Conservation (phyloP, 1,140 invertebrate species). For the Drosophila willistoni region DNA sequence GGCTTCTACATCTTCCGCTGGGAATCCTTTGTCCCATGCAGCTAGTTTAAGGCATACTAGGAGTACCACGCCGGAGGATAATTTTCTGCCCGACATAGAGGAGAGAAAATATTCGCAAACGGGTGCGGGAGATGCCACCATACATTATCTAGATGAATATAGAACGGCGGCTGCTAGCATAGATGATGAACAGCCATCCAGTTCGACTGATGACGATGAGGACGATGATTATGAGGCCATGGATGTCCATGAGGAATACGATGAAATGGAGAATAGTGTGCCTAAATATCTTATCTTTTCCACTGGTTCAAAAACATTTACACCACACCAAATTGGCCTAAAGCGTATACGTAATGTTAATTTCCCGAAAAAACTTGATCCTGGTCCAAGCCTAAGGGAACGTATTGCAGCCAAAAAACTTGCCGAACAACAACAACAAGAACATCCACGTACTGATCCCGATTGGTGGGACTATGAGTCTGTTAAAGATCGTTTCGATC, state of each 20-base stretch:
- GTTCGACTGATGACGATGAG: slow-evolving; percentile 46
- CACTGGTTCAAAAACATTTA: slow-evolving; percentile 92
- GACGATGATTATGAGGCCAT: slow-evolving; percentile 69
- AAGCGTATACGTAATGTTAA: slow-evolving; percentile 90
- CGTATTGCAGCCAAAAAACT: slow-evolving; percentile 86
- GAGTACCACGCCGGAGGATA: slow-evolving; percentile 62
- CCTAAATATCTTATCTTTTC: slow-evolving; percentile 93
- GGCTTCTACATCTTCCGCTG: slow-evolving; percentile 36
- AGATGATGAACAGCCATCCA: slow-evolving; percentile 20
- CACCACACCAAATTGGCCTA: slow-evolving; percentile 94
- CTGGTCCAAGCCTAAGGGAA: slow-evolving; percentile 88
- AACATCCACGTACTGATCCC: slow-evolving; percentile 84
- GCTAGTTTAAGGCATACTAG: slow-evolving; percentile 55
- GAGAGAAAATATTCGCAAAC: slow-evolving; percentile 47
- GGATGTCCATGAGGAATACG: slow-evolving; percentile 67
- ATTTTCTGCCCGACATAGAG: slow-evolving; percentile 64
- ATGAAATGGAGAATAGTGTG: slow-evolving; percentile 84
- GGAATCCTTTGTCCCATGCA: slow-evolving; percentile 66
- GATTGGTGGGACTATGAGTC: slow-evolving; percentile 89
- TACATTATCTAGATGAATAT: slow-evolving; percentile 72
- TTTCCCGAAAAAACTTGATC: slow-evolving; percentile 88
- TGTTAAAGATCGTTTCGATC: slow-evolving; percentile 90
- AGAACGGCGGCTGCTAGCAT: slow-evolving; percentile 43
- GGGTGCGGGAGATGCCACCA: slow-evolving; percentile 56
- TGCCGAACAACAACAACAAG: slow-evolving; percentile 76